Base-by-base conservation (phyloP, 35 echinoderm and acorn worm genomes). In the Strongylocentrotus purpuratus region DNA sequence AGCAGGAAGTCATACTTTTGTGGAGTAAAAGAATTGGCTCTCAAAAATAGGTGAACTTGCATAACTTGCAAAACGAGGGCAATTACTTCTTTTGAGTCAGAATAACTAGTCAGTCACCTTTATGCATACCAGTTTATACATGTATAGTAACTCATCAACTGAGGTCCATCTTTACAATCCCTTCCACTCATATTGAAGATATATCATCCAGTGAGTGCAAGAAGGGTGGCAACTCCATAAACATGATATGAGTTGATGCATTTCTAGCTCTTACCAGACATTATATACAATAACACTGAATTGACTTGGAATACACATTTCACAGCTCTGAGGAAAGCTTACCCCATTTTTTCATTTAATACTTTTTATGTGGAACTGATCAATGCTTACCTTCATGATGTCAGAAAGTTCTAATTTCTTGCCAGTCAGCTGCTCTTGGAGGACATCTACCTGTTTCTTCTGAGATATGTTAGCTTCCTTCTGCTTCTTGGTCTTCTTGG, bases 401-500 rank as follows among this genome's bases (percentile, higher is more conserved):
- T 96, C 97, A 88, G 94, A 48, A 28, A 99, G 94, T 45, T 97
- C 95, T 61, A 95, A 94, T 47, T 98, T 96, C 94, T 95, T 99
- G 4, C 92, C 88, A 48, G 95, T 92, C 31, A 99, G 88, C 86
- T 99, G 94, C 33, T 99, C 98, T n/a, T 99, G 94, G 1, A 99
- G 96, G 9, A 89, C 31, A 87, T 99, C 97, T 31, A 99, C 46
- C 85, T 99, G 97, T 94, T 97, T 99, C 96, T 96, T 99, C 92
- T 97, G 96, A 31, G 97, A 86, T 31, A 99, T 96, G 61, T 99
- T 99, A 31, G 96, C 96, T 95, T 99, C 98, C 47, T 99, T 99
- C 85, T 99, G 98, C 52, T 95, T 97, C 92, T 99, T 99, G 59
- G 97, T 99, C 65, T 96, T 99, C 94, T 97, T 97, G 31, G 98